phyloP scores from a whole-genome alignment of 30 jellyfish, hydroid and myxozoan species.

The Catostylus mosaicus region DNA sequence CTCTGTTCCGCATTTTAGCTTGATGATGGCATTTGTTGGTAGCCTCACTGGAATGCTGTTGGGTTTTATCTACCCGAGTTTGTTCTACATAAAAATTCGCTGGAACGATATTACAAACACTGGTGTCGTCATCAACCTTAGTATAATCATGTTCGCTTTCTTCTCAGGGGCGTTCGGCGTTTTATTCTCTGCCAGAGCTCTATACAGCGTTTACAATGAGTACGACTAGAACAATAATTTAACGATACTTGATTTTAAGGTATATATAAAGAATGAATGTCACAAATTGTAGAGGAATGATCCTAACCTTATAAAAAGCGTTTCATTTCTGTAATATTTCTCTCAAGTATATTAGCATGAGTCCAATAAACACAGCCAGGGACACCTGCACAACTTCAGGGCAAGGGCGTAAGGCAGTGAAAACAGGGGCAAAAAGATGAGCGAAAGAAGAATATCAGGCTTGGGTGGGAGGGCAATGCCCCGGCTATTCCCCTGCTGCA shows the following conservation, averaged over 20 bases:
- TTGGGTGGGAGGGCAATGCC: no score
- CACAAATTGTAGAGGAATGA: no score
- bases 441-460: no score
- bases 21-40: slow-evolving; percentile 97
- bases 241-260: neutral
- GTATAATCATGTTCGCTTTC: slow-evolving; percentile 80
- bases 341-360: no score
- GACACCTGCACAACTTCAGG: no score
- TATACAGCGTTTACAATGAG: slow-evolving; percentile 91
- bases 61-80: slow-evolving; percentile 83
- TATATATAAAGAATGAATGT: neutral
- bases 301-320: no score
- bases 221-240: slow-evolving; percentile 22
- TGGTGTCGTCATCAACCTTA: slow-evolving; percentile 65
- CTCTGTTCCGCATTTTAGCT: slow-evolving; percentile 92
- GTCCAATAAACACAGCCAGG: no score
- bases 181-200: slow-evolving; percentile 85
- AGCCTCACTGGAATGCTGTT: slow-evolving; percentile 85
- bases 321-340: no score
- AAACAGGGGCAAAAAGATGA: no score
- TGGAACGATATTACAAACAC: slow-evolving; percentile 81
- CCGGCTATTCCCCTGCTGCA: no score
- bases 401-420: no score
- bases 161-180: slow-evolving; percentile 90
- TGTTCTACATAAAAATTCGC: slow-evolving; percentile 82